Evolutionary conservation across 2,888 invertebrate genomes (phyloP).

Genomic region (Eucera pruinosa): DNA sequence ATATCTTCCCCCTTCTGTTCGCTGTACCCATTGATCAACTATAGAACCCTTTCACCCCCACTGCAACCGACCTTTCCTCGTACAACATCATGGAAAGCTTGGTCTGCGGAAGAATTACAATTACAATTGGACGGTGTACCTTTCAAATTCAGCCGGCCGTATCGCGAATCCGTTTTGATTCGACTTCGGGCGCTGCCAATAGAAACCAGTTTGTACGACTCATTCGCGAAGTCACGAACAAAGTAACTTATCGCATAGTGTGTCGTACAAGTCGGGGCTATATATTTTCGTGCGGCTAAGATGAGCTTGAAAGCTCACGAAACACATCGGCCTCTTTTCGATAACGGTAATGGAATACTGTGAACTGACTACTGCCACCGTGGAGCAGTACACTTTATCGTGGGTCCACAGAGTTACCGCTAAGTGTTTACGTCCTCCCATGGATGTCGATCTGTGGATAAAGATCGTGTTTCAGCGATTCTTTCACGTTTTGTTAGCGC

Average conservation of each 20-base stretch:
- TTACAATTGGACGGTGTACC: slow-evolving; percentile 23
- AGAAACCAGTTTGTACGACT: slow-evolving; percentile 60
- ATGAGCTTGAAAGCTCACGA: slow-evolving; percentile 60
- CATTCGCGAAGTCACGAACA: slow-evolving; percentile 60
- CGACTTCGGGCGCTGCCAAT: slow-evolving; percentile 25
- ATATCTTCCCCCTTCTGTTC: slow-evolving; percentile 7
- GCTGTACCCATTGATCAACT: slow-evolving; percentile 12
- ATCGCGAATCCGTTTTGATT: slow-evolving; percentile 42
- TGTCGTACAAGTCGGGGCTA: slow-evolving; percentile 51
- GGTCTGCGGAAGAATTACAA: slow-evolving; percentile 17
- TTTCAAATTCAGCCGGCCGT: slow-evolving; percentile 23
- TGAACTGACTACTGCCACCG: slow-evolving; percentile 23
- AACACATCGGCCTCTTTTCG: slow-evolving; percentile 45
- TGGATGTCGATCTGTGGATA: slow-evolving; percentile 64
- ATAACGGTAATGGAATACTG: slow-evolving; percentile 71
- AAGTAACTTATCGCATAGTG: slow-evolving; percentile 61
- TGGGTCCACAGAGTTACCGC: slow-evolving; percentile 63
- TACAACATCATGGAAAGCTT: not conserved
- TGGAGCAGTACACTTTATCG: slow-evolving; percentile 64
- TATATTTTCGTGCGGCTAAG: slow-evolving; percentile 56
- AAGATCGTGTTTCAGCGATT: slow-evolving; percentile 60
- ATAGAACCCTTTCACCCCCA: not conserved
- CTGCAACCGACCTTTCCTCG: slow-evolving; percentile 1
- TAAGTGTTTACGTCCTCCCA: slow-evolving; percentile 60
- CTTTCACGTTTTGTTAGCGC: slow-evolving; percentile 31